A percentile compares a stretch with the other conserved stretches of the same genome.
phyloP scores from a whole-genome alignment of 2,113 vertebrate genomes.

The Burhinus oedicnemus region DNA sequence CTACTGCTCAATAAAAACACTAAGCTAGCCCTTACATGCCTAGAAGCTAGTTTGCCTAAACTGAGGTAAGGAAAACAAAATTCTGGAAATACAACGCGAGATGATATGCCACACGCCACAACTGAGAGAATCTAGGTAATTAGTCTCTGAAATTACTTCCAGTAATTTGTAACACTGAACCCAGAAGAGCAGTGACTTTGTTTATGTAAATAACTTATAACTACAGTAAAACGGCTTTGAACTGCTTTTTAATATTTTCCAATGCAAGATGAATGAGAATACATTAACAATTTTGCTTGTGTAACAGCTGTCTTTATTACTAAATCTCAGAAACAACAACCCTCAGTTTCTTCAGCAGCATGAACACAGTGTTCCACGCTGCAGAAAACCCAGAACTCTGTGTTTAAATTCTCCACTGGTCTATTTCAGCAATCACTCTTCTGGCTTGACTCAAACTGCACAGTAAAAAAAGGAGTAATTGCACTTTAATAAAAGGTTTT shows the following conservation, averaged over 20 bases:
- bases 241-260: not conserved
- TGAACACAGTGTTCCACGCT: not conserved
- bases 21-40: not conserved
- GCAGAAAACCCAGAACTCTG: not conserved
- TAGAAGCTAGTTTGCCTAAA: not conserved
- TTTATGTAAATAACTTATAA: not conserved
- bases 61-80: not conserved
- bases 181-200: not conserved
- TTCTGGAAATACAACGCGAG: not conserved
- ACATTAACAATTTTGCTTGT: not conserved
- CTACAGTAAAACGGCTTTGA: not conserved
- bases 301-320: not conserved
- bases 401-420: constrained; percentile 21
- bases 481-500: constrained; percentile 59
- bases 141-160: not conserved
- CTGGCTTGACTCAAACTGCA: constrained; percentile 34
- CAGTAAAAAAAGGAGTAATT: constrained; percentile 28
- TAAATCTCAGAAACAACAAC: not conserved
- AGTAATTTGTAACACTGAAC: not conserved
- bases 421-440: constrained; percentile 5
- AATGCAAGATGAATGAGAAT: not conserved
- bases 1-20: not conserved
- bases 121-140: not conserved
- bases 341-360: not conserved
- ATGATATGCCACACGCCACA: not conserved